Evolutionary conservation across 1,140 invertebrate genomes (phyloP), one percentile per base, ranked within the genome.

Genomic region (Eueides isabella): DNA sequence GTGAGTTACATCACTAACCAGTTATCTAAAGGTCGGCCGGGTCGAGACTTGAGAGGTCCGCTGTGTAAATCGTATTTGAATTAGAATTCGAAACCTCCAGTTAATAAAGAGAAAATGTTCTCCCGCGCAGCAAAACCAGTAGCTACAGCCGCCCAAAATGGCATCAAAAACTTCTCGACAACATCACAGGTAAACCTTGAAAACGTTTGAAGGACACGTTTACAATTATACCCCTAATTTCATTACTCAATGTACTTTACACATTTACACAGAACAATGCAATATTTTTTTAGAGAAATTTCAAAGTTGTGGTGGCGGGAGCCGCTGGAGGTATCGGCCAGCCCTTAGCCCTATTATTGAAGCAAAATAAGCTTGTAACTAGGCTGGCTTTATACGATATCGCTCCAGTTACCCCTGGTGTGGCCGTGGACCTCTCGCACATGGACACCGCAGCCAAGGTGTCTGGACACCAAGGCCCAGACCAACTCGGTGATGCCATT

Each of bases 251-350:
- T 30, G n/a, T 2, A 35, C 35, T 23, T 70, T n/a, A n/a, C n/a
- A n/a, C n/a, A 38, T 61, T 73, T 61, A n/a, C 7, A 19, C 0
- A 1, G 5, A 19, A 44, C n/a, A 2, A 71, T 65, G 35, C 9
- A 23, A 55, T 55, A 23, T 19, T 11, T 71, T 77, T 74, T 23
- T 81, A 97, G 96, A 94, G 93, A 75, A 95, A 96, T 94, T 94
- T 94, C 80, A 99, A 99, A 95, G 99, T 99, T 23, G 97, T 98
- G 71, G 98, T 99, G 61, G 95, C 98, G 90, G 99, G 99, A 70
- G 99, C 99, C 1, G 96, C 96, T 85, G 99, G 99, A 77, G 99
- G 99, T 64, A 99, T 99, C 93, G 99, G 99, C 1, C 99, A 99
- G 93, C 99, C 99, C 7, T 92, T 99, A 80, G 98, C 98, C 11